Evolutionary conservation across 2,797 vertebrate species (phyloP).

Genomic region (Adrianichthys oophorus): DNA sequence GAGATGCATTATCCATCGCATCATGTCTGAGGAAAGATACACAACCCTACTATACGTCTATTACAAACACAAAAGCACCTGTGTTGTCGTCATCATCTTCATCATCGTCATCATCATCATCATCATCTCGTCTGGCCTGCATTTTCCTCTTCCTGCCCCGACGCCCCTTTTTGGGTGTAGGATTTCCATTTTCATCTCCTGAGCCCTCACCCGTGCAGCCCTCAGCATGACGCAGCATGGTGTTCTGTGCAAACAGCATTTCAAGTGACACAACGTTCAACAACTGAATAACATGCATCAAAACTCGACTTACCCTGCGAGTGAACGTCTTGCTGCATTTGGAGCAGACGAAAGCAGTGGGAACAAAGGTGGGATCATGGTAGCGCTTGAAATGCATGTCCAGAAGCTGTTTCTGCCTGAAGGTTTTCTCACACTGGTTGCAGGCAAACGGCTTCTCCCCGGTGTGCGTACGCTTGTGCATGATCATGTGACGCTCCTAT

Average conservation of each 20-base stretch:
- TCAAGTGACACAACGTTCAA: not conserved
- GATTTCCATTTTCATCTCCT: slow-evolving; percentile 85
- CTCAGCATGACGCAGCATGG: slow-evolving; percentile 94
- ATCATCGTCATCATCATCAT: slow-evolving; percentile 78
- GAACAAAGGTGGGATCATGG: slow-evolving; percentile 94
- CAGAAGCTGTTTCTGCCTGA: slow-evolving; percentile 96
- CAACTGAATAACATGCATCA: not conserved
- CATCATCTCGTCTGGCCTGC: slow-evolving; percentile 87
- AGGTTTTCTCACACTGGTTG: slow-evolving; percentile 97
- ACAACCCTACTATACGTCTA: not conserved
- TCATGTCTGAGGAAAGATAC: not conserved
- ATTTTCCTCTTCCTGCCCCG: slow-evolving; percentile 95
- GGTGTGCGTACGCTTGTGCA: slow-evolving; percentile 97
- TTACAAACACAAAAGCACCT: slow-evolving; percentile 28
- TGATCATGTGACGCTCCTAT: slow-evolving; percentile 98
- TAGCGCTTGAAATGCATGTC: slow-evolving; percentile 99
- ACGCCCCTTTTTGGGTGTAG: slow-evolving; percentile 84
- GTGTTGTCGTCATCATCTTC: slow-evolving; percentile 74
- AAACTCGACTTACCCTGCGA: slow-evolving; percentile 83
- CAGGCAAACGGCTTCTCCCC: slow-evolving; percentile 98
- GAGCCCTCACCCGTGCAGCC: slow-evolving; percentile 84
- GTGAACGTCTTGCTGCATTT: slow-evolving; percentile 97
- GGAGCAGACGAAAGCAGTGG: slow-evolving; percentile 92
- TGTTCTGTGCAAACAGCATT: slow-evolving; percentile 80
- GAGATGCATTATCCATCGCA: not conserved